Evolutionary conservation across 2,113 vertebrate species (phyloP).

Genomic region (Zapornia atra): DNA sequence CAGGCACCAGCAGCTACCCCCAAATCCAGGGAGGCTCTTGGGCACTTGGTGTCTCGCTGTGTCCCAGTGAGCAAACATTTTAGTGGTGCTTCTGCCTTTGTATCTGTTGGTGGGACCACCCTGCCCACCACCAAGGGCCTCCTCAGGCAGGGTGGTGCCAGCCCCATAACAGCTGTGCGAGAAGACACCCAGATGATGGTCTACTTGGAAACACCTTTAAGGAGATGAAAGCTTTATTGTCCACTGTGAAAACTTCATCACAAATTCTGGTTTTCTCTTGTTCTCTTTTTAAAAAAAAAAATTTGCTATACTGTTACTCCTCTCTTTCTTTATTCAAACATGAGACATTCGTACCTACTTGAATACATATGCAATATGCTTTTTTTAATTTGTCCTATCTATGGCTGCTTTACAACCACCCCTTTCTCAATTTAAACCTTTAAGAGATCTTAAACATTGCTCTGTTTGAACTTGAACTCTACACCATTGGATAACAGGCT

Average conservation of each 20-base stretch:
- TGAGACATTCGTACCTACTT: background rate
- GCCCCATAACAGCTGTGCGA: background rate
- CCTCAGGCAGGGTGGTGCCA: background rate
- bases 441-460: background rate
- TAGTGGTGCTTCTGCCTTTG: background rate
- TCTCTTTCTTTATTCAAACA: background rate
- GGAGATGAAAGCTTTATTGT: background rate
- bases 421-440: background rate
- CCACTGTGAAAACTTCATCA: background rate
- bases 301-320: background rate
- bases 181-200: background rate
- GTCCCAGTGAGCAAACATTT: background rate
- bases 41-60: rapidly evolving
- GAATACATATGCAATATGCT: background rate
- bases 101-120: background rate
- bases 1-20: rapidly evolving
- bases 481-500: background rate
- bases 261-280: background rate
- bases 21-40: background rate
- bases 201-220: background rate
- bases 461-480: background rate
- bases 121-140: background rate
- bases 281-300: background rate
- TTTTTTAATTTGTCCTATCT: background rate
- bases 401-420: background rate